These are phyloP conservation scores for Grantiella picta DNA, from an alignment of 2,113 vertebrate genomes.

Conservation along the genomic window DNA sequence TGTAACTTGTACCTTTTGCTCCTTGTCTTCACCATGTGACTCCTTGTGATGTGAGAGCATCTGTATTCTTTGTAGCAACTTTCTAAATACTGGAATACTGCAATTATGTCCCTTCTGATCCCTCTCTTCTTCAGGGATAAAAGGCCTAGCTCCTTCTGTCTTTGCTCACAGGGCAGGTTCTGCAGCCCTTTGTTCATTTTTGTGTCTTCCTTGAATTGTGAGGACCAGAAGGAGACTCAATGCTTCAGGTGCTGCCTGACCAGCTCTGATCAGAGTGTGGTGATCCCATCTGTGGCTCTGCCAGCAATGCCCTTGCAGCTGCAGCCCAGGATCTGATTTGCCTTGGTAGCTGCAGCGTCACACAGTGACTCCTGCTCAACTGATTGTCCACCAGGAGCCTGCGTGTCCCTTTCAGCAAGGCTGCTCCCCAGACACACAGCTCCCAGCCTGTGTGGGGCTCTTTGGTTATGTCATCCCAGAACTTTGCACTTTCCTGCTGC, in stretches of 20 bases:
- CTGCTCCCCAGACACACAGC: neutral
- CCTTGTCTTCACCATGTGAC: neutral
- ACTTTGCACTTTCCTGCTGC: neutral
- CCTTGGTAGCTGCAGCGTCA: rapidly evolving
- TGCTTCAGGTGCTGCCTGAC: neutral
- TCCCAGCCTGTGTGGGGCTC: neutral
- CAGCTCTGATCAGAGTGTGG: no score
- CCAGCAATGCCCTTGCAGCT: neutral
- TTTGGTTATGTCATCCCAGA: neutral
- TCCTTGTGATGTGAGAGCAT: neutral
- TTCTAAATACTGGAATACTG: neutral
- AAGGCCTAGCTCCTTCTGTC: neutral
- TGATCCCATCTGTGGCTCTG: neutral
- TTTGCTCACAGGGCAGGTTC: neutral
- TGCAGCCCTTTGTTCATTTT: neutral
- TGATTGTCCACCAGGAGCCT: neutral
- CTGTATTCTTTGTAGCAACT: neutral
- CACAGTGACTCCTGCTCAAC: rapidly evolving
- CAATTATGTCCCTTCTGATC: neutral
- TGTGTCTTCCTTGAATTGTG: neutral
- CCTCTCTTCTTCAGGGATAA: neutral
- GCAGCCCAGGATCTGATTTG: neutral
- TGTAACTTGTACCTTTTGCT: neutral
- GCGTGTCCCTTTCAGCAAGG: no score
- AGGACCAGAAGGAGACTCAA: rapidly evolving